phyloP scores from a whole-genome alignment of 2,113 vertebrate genomes.

The Excalfactoria chinensis region DNA sequence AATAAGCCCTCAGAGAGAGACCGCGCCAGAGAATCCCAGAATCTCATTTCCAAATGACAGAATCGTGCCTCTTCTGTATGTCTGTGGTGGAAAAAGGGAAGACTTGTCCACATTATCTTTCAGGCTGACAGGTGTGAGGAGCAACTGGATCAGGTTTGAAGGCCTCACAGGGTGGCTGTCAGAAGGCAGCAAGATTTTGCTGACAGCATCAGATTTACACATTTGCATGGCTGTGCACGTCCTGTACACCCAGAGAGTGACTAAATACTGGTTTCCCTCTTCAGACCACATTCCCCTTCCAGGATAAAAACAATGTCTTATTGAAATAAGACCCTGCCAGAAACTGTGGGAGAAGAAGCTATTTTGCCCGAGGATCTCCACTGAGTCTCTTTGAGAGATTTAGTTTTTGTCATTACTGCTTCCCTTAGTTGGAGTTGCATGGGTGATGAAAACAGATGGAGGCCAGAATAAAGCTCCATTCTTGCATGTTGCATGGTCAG shows the following conservation, averaged over 20 bases:
- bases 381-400: background rate
- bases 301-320: background rate
- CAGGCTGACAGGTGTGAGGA: slow-evolving; percentile 43
- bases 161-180: slow-evolving; percentile 52
- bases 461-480: background rate
- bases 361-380: background rate
- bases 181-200: slow-evolving; percentile 35
- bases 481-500: background rate
- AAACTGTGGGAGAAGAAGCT: background rate
- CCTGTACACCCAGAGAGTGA: background rate
- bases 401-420: background rate
- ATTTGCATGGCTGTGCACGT: background rate
- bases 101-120: background rate
- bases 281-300: background rate
- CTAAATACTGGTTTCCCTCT: background rate
- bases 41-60: slow-evolving; percentile 33
- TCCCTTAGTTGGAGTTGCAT: background rate
- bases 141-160: slow-evolving; percentile 43
- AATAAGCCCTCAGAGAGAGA: slow-evolving; percentile 34
- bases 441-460: background rate
- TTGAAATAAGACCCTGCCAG: slow-evolving; percentile 3
- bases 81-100: background rate
- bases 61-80: background rate
- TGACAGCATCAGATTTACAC: slow-evolving; percentile 34
- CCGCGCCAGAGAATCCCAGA: background rate